A percentile compares a stretch with the other conserved stretches of the same genome.
These are phyloP conservation scores for Mythimna lalbum DNA, from an alignment of 2,888 invertebrate genomes.

Conservation along the genomic window DNA sequence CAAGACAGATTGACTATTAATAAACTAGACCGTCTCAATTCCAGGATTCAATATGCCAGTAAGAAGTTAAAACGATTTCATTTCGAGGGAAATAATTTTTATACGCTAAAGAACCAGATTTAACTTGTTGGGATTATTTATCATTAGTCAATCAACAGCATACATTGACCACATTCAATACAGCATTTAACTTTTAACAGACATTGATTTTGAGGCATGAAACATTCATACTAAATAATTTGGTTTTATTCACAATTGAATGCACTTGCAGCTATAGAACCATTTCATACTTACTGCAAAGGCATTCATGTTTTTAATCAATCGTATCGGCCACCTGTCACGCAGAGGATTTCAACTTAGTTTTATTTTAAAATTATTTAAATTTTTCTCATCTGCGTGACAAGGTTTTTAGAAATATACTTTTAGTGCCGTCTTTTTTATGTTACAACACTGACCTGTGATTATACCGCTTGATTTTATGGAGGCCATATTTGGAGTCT, in stretches of 20 bases:
- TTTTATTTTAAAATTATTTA: not conserved
- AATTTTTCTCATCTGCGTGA: slow-evolving; percentile 14
- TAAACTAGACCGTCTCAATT: slow-evolving; percentile 3
- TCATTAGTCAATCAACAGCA: slow-evolving; percentile 53
- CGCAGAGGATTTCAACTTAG: slow-evolving; percentile 1
- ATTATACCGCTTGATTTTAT: slow-evolving; percentile 99
- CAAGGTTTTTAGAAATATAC: slow-evolving; percentile 21
- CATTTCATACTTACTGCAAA: slow-evolving; percentile 13
- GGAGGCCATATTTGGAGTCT: slow-evolving; percentile 99
- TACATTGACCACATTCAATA: slow-evolving; percentile 68
- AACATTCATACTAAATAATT: slow-evolving; percentile 27
- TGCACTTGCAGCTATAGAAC: slow-evolving; percentile 33
- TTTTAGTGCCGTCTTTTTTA: not conserved
- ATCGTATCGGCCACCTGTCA: slow-evolving; percentile 14
- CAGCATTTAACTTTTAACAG: slow-evolving; percentile 40
- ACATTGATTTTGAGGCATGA: slow-evolving; percentile 32
- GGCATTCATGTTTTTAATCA: slow-evolving; percentile 11
- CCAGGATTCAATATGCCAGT: not conserved
- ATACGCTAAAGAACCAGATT: not conserved
- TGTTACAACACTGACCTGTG: slow-evolving; percentile 94
- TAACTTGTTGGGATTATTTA: not conserved
- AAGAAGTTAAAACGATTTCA: not conserved
- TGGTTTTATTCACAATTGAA: slow-evolving; percentile 26
- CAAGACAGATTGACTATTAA: slow-evolving; percentile 56
- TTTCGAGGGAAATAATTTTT: not conserved